A percentile compares a stretch with the other conserved stretches of the same genome.
phyloP scores from a whole-genome alignment of 2,797 vertebrate species.

The Rhinophrynus dorsalis region DNA sequence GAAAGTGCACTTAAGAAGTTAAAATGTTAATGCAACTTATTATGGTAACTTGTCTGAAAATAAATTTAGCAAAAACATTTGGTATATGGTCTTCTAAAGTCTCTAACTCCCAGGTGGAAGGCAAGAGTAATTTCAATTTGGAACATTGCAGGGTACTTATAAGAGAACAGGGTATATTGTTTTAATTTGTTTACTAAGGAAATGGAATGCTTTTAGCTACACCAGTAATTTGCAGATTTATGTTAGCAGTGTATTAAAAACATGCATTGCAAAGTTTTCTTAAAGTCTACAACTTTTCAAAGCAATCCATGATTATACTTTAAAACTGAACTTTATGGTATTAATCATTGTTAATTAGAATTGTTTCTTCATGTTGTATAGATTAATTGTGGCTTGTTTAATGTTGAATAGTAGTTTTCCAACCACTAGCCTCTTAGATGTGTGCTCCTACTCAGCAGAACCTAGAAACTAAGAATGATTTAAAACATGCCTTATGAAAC shows the following conservation, averaged over 20 bases:
- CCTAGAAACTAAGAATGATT: constrained; percentile 1
- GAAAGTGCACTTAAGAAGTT: constrained; percentile 7
- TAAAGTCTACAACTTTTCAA: constrained; percentile 6
- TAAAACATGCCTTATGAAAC: constrained; percentile 7
- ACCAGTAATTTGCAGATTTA: constrained; percentile 43
- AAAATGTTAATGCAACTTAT: constrained; percentile 7
- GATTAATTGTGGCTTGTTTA: constrained; percentile 4
- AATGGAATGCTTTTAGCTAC: constrained; percentile 48
- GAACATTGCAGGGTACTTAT: constrained; percentile 27
- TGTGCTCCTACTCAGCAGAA: neutral
- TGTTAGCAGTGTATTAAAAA: constrained; percentile 42
- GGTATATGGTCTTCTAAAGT: neutral
- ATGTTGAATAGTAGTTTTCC: constrained; percentile 1
- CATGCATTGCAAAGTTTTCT: constrained; percentile 18
- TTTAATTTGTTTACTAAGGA: constrained; percentile 46
- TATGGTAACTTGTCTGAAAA: constrained; percentile 24
- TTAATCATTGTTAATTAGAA: constrained; percentile 27
- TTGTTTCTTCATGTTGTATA: constrained; percentile 6
- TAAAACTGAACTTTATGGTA: neutral
- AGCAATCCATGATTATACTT: neutral
- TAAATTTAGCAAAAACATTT: constrained; percentile 41
- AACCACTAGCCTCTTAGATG: neutral
- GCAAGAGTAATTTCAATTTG: constrained; percentile 31
- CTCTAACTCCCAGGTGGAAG: constrained; percentile 16
- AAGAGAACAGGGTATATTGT: constrained; percentile 39